Evolutionary conservation across 1,140 invertebrate species (phyloP).

Genomic region (Phthorimaea operculella): DNA sequence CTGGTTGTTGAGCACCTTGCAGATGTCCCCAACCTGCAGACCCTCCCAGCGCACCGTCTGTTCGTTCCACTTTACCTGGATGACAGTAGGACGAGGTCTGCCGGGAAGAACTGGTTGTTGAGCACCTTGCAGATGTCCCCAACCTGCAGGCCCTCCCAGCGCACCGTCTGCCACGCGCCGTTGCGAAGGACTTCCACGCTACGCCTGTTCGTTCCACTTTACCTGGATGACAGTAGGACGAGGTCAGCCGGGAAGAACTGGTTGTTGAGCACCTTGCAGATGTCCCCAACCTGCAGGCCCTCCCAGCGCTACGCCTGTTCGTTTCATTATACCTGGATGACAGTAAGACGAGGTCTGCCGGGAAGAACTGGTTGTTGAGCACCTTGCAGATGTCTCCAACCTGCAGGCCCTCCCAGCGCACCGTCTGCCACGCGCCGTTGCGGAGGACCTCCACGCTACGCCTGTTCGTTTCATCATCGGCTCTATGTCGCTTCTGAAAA

Average conservation of each 20-base stretch:
- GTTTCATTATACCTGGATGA: slow-evolving; percentile 81
- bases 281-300: slow-evolving; percentile 86
- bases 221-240: slow-evolving; percentile 88
- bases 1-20: slow-evolving; percentile 89
- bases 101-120: too few species aligned
- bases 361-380: slow-evolving; percentile 92
- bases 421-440: slow-evolving; percentile 75
- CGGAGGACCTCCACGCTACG: slow-evolving; percentile 83
- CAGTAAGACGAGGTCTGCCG: slow-evolving; percentile 90
- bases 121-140: too few species aligned
- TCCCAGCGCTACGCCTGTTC: too few species aligned
- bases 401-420: slow-evolving; percentile 81
- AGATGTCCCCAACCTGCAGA: slow-evolving; percentile 90
- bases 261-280: slow-evolving; percentile 91
- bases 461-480: slow-evolving; percentile 95
- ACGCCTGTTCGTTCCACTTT: too few species aligned
- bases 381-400: slow-evolving; percentile 95
- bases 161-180: too few species aligned
- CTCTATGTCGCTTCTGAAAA: slow-evolving; percentile 89
- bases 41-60: slow-evolving; percentile 79
- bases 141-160: too few species aligned
- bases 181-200: too few species aligned
- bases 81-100: too few species aligned
- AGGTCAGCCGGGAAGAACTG: slow-evolving; percentile 96
- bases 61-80: slow-evolving; percentile 86